Evolutionary conservation across 2,113 vertebrate species (phyloP).

Genomic region (Mandrillus leucophaeus): DNA sequence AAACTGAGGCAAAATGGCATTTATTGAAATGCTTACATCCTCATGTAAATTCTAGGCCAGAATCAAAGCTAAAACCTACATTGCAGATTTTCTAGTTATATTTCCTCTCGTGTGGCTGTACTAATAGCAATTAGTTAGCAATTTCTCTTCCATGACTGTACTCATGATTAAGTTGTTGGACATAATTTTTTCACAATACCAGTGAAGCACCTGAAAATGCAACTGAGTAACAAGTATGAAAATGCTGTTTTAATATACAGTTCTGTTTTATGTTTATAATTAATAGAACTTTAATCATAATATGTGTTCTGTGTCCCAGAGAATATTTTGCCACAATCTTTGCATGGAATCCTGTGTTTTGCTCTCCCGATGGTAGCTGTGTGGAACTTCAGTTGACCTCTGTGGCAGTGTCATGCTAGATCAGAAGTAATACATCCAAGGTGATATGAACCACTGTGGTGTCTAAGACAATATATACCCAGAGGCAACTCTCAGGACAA

Average conservation of each 20-base stretch:
- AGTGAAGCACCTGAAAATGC: not conserved
- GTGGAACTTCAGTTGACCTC: not conserved
- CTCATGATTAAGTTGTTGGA: not conserved
- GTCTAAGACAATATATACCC: not conserved
- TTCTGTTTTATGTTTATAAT: not conserved
- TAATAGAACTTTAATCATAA: not conserved
- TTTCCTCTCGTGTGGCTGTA: not conserved
- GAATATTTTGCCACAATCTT: not conserved
- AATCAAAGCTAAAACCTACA: not conserved
- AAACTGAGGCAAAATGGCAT: constrained; percentile 19
- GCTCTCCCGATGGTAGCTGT: not conserved
- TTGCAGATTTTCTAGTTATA: not conserved
- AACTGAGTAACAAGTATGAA: not conserved
- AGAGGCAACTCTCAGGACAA: constrained; percentile 23
- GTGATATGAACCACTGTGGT: constrained; percentile 3
- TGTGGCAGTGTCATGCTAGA: not conserved
- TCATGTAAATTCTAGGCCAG: not conserved
- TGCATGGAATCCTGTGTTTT: not conserved
- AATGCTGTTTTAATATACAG: constrained; percentile 5
- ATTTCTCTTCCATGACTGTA: not conserved
- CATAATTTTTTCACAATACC: not conserved
- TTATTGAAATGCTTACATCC: not conserved
- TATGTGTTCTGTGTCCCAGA: not conserved
- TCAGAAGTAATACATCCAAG: constrained; percentile 52
- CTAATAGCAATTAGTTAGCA: not conserved